These are phyloP conservation scores for Sparus aurata DNA, from an alignment of 2,797 vertebrate genomes.

Conservation along the genomic window DNA sequence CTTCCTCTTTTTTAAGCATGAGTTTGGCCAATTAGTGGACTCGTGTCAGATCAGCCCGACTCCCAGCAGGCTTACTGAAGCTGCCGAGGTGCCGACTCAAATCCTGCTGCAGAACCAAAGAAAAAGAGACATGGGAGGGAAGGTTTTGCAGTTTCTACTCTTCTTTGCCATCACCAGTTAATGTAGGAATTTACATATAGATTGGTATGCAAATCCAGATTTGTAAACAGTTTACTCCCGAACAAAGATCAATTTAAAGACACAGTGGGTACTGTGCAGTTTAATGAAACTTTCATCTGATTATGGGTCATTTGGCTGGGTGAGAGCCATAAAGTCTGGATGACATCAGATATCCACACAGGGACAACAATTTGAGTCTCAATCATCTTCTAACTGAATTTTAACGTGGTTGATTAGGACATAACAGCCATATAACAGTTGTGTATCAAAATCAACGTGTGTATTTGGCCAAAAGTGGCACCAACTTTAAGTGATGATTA, in stretches of 20 bases:
- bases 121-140: not conserved
- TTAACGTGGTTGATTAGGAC: not conserved
- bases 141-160: not conserved
- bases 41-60: slow-evolving; percentile 44
- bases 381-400: not conserved
- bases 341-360: not conserved
- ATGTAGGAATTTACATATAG: not conserved
- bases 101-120: slow-evolving; percentile 37
- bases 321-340: not conserved
- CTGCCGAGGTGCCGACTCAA: slow-evolving; percentile 29
- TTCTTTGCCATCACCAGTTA: not conserved
- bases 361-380: not conserved
- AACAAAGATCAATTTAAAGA: not conserved
- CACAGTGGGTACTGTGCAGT: not conserved
- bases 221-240: not conserved
- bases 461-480: too few species aligned
- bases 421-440: not conserved
- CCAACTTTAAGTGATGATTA: too few species aligned
- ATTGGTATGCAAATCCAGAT: not conserved
- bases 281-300: not conserved
- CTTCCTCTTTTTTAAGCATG: slow-evolving; percentile 29
- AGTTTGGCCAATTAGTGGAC: slow-evolving; percentile 62
- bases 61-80: slow-evolving; percentile 51
- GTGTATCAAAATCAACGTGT: too few species aligned
- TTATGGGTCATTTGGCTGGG: not conserved